Percentiles rank a stretch among this genome's conserved stretches.
phyloP scores from a whole-genome alignment of 2,888 invertebrate species.

The Griposia aprilina region DNA sequence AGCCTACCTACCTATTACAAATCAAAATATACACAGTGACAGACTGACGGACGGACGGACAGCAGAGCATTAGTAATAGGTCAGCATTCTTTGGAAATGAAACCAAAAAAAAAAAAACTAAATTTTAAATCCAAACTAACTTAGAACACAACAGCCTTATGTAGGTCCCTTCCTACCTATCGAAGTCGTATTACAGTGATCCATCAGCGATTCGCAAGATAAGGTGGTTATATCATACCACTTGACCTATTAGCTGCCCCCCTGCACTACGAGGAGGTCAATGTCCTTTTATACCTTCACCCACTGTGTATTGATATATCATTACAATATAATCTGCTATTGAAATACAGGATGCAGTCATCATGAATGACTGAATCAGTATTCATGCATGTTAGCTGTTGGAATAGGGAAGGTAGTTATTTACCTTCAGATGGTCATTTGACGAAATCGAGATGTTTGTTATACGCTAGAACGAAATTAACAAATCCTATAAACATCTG shows the following conservation, averaged over 20 bases:
- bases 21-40: too few species aligned
- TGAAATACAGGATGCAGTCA: slow-evolving; percentile 8
- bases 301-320: slow-evolving; percentile 3
- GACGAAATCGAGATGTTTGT: not conserved
- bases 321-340: slow-evolving; percentile 6
- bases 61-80: too few species aligned
- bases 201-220: not conserved
- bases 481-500: not conserved
- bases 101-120: not conserved
- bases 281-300: slow-evolving; percentile 18
- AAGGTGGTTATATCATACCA: slow-evolving; percentile 22
- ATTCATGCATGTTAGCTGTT: slow-evolving; percentile 9
- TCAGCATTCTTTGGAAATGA: too few species aligned
- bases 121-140: not conserved
- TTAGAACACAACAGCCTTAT: not conserved
- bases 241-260: slow-evolving; percentile 40
- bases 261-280: slow-evolving; percentile 10
- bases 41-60: too few species aligned
- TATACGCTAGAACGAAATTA: not conserved
- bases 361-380: slow-evolving; percentile 4
- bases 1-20: too few species aligned
- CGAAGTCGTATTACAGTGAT: slow-evolving; percentile 4
- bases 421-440: not conserved
- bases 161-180: not conserved
- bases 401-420: not conserved